Percentiles rank a stretch among this genome's conserved stretches.
phyloP scores from a whole-genome alignment of 2,797 vertebrate genomes.

The Sebastes cheni region DNA sequence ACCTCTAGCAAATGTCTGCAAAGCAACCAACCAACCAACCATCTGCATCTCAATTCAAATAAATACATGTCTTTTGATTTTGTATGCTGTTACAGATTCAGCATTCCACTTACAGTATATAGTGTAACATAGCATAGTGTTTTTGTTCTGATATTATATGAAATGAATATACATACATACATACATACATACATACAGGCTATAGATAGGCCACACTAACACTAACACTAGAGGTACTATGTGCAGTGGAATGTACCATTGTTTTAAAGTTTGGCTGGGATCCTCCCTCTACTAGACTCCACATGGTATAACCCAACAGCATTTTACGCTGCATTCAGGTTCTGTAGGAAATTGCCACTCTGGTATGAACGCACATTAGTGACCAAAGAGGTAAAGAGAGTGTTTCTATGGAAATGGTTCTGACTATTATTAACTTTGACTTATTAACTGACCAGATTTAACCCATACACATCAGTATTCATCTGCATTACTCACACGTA shows the following conservation, averaged over 20 bases:
- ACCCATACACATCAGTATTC: too few relatives aligned
- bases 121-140: background rate
- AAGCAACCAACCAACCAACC: background rate
- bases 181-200: too few relatives aligned
- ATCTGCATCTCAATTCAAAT: background rate
- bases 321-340: slow-evolving; percentile 49
- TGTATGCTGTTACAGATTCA: background rate
- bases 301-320: slow-evolving; percentile 58
- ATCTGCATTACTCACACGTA: too few relatives aligned
- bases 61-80: background rate
- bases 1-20: background rate
- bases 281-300: slow-evolving; percentile 7
- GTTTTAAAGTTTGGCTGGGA: slow-evolving; percentile 16
- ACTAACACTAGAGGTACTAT: background rate
- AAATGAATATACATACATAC: background rate
- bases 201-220: background rate
- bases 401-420: background rate
- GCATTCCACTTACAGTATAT: background rate
- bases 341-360: slow-evolving; percentile 5
- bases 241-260: slow-evolving; percentile 53
- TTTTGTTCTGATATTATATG: background rate
- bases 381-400: background rate
- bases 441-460: too few relatives aligned
- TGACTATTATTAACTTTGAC: background rate
- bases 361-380: fast-evolving